Conservation (phyloP, 2,888 invertebrate species). For the Amphipyra tragopoginis region DNA sequence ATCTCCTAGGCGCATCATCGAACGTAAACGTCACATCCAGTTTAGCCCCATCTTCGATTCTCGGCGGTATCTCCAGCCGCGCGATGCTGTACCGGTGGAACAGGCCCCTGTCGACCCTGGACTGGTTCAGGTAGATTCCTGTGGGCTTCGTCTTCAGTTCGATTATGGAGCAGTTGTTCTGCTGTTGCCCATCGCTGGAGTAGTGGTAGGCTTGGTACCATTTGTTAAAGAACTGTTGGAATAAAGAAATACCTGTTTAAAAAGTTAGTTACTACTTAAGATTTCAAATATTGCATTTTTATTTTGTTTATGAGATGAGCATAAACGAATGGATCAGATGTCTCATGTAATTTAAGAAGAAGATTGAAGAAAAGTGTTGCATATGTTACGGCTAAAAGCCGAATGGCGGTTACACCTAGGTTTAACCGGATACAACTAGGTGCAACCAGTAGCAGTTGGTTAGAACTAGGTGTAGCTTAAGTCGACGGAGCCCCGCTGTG, state of each 20-base stretch:
- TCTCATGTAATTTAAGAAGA: no score
- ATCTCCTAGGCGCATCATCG: slow-evolving; percentile 76
- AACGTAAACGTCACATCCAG: slow-evolving; percentile 73
- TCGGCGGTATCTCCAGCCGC: slow-evolving; percentile 65
- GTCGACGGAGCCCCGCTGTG: no score
- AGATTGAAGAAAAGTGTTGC: no score
- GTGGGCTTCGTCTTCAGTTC: slow-evolving; percentile 68
- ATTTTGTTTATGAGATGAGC: no score
- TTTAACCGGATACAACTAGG: no score
- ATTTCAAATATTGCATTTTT: no score
- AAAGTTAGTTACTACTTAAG: no score
- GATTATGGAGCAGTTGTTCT: slow-evolving; percentile 78
- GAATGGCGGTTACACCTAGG: no score
- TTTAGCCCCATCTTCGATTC: slow-evolving; percentile 67
- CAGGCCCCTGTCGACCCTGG: slow-evolving; percentile 76
- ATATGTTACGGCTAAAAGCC: no score
- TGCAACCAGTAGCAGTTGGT: no score
- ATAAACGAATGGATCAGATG: no score
- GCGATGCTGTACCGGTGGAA: slow-evolving; percentile 79
- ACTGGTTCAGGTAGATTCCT: slow-evolving; percentile 76
- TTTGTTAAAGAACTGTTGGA: slow-evolving; percentile 77
- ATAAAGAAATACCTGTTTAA: not conserved
- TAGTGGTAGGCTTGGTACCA: slow-evolving; percentile 82
- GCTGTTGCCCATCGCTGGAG: slow-evolving; percentile 75
- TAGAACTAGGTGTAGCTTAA: no score